Conservation (phyloP, 2,113 vertebrate genomes). For the Muntiacus muntjak region DNA sequence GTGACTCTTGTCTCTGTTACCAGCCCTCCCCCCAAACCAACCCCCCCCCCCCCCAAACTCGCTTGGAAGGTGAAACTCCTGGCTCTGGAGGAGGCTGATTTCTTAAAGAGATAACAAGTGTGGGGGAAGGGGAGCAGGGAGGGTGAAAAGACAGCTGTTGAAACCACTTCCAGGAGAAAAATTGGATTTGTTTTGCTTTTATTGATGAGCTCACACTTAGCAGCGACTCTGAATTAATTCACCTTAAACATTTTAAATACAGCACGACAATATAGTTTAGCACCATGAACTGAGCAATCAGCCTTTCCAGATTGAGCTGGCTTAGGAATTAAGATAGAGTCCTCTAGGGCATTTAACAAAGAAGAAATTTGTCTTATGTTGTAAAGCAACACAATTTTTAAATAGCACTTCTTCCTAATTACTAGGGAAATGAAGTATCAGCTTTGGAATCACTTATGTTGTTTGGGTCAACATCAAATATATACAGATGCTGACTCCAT, state of each 20-base stretch:
- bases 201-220: background rate
- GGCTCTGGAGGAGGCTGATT: background rate
- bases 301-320: background rate
- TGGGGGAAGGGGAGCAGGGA: background rate
- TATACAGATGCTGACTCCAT: background rate
- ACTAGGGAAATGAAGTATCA: background rate
- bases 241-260: background rate
- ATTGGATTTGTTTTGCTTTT: background rate
- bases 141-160: background rate
- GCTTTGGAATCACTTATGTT: background rate
- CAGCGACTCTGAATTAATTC: background rate
- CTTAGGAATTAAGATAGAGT: background rate
- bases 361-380: background rate
- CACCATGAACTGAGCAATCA: background rate
- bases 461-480: background rate
- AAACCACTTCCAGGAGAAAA: background rate
- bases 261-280: background rate
- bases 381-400: background rate
- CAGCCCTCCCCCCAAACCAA: background rate
- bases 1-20: background rate
- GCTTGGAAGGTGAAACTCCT: background rate
- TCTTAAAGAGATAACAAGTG: background rate
- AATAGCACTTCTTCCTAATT: background rate
- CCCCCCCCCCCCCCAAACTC: background rate
- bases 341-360: background rate